Evolutionary conservation across 2,113 vertebrate genomes (phyloP), one percentile per base, ranked within the genome.

Genomic region (Numida meleagris): DNA sequence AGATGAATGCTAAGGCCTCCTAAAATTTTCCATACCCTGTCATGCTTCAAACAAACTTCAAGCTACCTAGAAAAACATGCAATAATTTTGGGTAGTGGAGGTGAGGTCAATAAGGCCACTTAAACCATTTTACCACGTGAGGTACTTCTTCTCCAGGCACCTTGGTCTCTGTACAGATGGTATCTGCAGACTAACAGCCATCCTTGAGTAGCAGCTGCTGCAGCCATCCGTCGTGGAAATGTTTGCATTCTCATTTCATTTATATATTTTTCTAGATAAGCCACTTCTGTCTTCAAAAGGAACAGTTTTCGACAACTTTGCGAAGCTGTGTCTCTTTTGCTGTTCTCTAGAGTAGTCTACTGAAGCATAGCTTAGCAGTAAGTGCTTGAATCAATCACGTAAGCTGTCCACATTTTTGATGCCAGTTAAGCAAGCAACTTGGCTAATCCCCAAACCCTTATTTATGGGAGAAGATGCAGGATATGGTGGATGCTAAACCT

Each of bases 241-340:
- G 15, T 9, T 77, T 21, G 33, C 7, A 12, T 2, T 2, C 14
- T 55, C 23, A 8, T 50, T 57, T 55, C 31, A 10, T 50, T 57
- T 38, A n/a, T 14, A 25, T 40, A 18, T 53, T 51, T 5, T 45
- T 82, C 51, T 66, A 21, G 45, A 13, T 61, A 59, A 33, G 25
- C 3, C 18, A 21, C 17, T 59, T 17, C 33, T 51, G 29, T 40
- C 46, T 42, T 46, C 33, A 24, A 33, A 27, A 85, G 29, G 10
- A 11, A 4, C 2, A 14, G 33, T 31, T 38, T 66, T 55, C 0
- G 4, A 40, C 33, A 77, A 4, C 17, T 16, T 8, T 8, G 14
- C 43, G 12, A 81, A 67, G 46, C 23, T 66, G 8, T n/a, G 23
- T 61, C 31, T 67, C 14, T 34, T 46, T 33, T 65, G 57, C 20